Evolutionary conservation across 2,113 vertebrate genomes (phyloP), one percentile per base, ranked within the genome.

Genomic region (Phrynocephalus versicolor): DNA sequence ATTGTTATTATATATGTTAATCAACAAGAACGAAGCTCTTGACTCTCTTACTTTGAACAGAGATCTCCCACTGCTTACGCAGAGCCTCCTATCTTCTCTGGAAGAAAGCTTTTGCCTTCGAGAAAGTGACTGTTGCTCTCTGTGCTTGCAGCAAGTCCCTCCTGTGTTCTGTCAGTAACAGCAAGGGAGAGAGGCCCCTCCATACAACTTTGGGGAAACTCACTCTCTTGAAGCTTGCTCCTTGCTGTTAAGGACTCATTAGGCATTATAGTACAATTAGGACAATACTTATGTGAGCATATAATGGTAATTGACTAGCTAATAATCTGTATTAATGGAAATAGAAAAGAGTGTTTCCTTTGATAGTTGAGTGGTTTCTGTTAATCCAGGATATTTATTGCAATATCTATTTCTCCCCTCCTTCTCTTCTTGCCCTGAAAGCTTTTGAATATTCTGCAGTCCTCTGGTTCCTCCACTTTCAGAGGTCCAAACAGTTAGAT

Each of bases 321-420:
- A 81, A 45, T 70, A 77, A 85, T 70, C 88, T 78, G 87, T 41
- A 30, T 87, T 88, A 91, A 81, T 92, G 83, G 81, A 81, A 92
- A 90, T 73, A 78, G 83, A 78, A 70, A 80, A 14, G 23, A 72
- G 25, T 73, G n/a, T 64, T 69, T 80, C 39, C 74, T 69, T 73
- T 81, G 84, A 71, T 89, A 76, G 87, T 74, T 51, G 73, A 71
- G 82, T 74, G 39, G 13, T n/a, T 71, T 74, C 87, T 91, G 81
- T 84, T 73, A 86, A 90, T 79, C 82, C 64, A 72, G 70, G 84
- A 90, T 69, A 35, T 1, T 88, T 88, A 74, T 16, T 83, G 19
- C 14, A 14, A 37, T 86, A 62, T 35, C 2, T 27, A 37, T 71
- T 37, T 78, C 12, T 72, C 0, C 0, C 45, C 13, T 7, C 7